Conservation (phyloP, 1,140 invertebrate species). For the Polyergus mexicanus region DNA sequence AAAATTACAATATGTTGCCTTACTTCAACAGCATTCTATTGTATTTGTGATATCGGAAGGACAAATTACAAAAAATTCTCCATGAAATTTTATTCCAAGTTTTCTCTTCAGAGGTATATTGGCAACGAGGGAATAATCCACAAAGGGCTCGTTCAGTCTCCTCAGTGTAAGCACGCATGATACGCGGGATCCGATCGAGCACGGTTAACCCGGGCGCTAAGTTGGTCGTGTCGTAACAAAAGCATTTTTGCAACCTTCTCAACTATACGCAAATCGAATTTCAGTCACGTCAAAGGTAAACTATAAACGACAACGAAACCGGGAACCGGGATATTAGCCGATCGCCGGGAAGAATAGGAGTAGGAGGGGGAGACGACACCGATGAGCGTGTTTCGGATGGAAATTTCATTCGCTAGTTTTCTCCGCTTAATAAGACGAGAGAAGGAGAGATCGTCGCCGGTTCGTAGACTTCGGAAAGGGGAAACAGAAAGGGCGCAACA, state of each 20-base stretch:
- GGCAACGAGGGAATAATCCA: slow-evolving; percentile 55
- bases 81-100: slow-evolving; percentile 36
- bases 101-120: slow-evolving; percentile 30
- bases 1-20: slow-evolving; percentile 20
- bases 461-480: slow-evolving; percentile 80
- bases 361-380: slow-evolving; percentile 13
- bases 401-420: slow-evolving; percentile 77
- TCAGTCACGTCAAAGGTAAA: slow-evolving; percentile 74
- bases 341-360: slow-evolving; percentile 16
- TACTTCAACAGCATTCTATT: background rate
- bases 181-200: slow-evolving; percentile 47
- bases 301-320: slow-evolving; percentile 53
- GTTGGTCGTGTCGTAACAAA: slow-evolving; percentile 30
- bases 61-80: slow-evolving; percentile 60
- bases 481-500: slow-evolving; percentile 77
- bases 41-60: slow-evolving; percentile 25
- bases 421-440: slow-evolving; percentile 76
- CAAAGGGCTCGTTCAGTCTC: slow-evolving; percentile 33
- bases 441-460: slow-evolving; percentile 74
- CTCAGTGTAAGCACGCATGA: slow-evolving; percentile 28
- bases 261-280: slow-evolving; percentile 67
- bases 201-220: slow-evolving; percentile 53
- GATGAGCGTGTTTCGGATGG: slow-evolving; percentile 74
- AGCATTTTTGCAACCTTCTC: slow-evolving; percentile 56
- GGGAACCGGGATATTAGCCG: slow-evolving; percentile 62